Percentiles rank a stretch among this genome's conserved stretches.
phyloP scores from a whole-genome alignment of 1,140 invertebrate species.

The Lucilia cuprina region DNA sequence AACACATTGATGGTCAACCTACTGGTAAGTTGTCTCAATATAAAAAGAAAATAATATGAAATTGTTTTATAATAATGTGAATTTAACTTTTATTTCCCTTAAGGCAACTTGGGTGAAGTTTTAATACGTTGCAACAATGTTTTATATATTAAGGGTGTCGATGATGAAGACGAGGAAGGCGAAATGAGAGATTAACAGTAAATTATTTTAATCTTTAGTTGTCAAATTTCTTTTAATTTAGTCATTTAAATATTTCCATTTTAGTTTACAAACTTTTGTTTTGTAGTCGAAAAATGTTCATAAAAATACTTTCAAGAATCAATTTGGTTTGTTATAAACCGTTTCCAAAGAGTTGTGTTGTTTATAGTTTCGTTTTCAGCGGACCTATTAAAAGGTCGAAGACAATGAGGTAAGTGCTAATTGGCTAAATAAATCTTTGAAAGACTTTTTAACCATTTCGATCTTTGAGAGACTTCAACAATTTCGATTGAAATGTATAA shows the following conservation, averaged over 20 bases:
- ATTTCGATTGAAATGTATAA: too few relatives aligned
- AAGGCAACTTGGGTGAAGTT: constrained; percentile 94
- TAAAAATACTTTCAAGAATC: not conserved
- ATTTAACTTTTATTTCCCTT: constrained; percentile 36
- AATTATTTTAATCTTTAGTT: not conserved
- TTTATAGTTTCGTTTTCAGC: too few relatives aligned
- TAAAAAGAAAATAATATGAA: not conserved
- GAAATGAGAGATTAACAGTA: constrained; percentile 88
- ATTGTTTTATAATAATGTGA: not conserved
- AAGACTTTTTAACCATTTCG: too few relatives aligned
- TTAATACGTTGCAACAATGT: constrained; percentile 99
- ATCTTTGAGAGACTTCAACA: too few relatives aligned
- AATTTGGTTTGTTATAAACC: not conserved
- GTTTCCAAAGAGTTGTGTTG: too few relatives aligned
- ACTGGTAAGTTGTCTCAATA: constrained; percentile 68
- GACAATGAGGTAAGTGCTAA: too few relatives aligned
- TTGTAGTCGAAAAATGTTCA: not conserved
- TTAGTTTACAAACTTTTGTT: not conserved
- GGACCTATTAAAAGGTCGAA: too few relatives aligned
- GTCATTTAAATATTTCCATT: not conserved
- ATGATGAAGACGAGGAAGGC: constrained; percentile 97
- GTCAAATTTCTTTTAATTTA: not conserved
- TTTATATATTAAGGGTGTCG: constrained; percentile 92
- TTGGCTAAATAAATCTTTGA: too few relatives aligned
- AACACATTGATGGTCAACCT: constrained; percentile 89